Conservation (phyloP, 2,113 vertebrate genomes). For the Capreolus pygargus region DNA sequence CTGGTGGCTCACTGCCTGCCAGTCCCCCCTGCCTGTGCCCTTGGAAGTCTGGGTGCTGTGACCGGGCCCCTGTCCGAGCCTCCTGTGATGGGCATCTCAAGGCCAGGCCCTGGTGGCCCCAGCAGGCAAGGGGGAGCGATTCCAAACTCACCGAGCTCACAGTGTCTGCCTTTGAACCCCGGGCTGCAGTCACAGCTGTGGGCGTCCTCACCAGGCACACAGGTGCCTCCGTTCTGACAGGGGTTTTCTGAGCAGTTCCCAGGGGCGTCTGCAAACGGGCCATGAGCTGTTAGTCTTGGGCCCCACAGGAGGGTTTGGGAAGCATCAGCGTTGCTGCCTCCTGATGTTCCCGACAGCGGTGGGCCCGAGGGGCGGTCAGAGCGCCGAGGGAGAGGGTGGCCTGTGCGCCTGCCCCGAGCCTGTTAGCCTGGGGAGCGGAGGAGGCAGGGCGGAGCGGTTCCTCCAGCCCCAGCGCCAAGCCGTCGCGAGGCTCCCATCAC, state of each 20-base stretch:
- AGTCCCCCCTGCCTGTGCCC: neutral
- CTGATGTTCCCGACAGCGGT: neutral
- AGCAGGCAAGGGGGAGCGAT: accelerated
- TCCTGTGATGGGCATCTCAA: neutral
- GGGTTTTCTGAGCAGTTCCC: constrained; percentile 76
- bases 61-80: neutral
- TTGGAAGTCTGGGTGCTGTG: neutral
- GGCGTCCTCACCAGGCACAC: constrained; percentile 74
- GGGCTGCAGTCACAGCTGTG: constrained; percentile 86
- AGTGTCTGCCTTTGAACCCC: constrained; percentile 91
- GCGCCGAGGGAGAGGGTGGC: neutral
- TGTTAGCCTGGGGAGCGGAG: neutral
- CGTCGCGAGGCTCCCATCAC: accelerated
- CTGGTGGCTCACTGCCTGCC: neutral
- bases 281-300: neutral
- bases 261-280: constrained; percentile 59
- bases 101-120: neutral
- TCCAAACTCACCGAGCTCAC: constrained; percentile 91
- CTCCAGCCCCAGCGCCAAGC: neutral
- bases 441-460: neutral
- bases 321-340: too few relatives aligned
- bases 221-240: constrained; percentile 86
- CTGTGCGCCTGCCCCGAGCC: neutral
- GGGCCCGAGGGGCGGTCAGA: neutral
- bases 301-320: neutral